Evolutionary conservation across 2,113 vertebrate genomes (phyloP), one percentile per base, ranked within the genome.

Genomic region (Panthera leo): DNA sequence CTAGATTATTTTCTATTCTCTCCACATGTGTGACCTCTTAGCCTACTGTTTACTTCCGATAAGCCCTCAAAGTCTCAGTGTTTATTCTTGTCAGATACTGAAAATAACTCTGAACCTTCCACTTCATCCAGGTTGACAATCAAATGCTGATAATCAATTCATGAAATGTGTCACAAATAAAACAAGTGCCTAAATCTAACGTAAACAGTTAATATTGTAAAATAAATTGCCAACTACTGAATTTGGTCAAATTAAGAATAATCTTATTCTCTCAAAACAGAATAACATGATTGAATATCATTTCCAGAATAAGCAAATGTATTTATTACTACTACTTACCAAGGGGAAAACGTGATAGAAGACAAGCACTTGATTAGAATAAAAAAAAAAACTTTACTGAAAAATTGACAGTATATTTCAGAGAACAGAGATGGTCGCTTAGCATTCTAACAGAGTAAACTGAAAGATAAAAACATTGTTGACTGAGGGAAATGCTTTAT

Each of bases 51-150:
- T 92, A 85, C 23, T 48, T 71, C 14, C 2, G 0, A 11, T 14
- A 29, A 89, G 15, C 48, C n/a, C 13, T 85, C 39, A 5, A 51
- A 39, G 11, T 36, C 75, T 84, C 70, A 12, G 39, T 45, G 7
- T 31, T 91, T 84, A 31, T 42, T 94, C 39, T 85, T 91, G 75
- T 93, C 93, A 94, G 95, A 88, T 55, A 63, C 4, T 65, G 42
- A 87, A 84, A 92, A 45, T 29, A 89, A 68, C 23, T 31, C 63
- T 51, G 36, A 61, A 61, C 39, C 16, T 83, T 94, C 11, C 23
- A 31, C 3, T 80, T 87, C 12, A 58, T 75, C 2, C 55, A 87
- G 19, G 31, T 67, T 92, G 71, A 61, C 42, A 80, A 45, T 27
- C 88, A 65, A 94, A 93, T 51, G 27, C 7, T 25, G 58, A 68